Base-by-base conservation (phyloP, 2,888 invertebrate species). In the Taenaris catops region DNA sequence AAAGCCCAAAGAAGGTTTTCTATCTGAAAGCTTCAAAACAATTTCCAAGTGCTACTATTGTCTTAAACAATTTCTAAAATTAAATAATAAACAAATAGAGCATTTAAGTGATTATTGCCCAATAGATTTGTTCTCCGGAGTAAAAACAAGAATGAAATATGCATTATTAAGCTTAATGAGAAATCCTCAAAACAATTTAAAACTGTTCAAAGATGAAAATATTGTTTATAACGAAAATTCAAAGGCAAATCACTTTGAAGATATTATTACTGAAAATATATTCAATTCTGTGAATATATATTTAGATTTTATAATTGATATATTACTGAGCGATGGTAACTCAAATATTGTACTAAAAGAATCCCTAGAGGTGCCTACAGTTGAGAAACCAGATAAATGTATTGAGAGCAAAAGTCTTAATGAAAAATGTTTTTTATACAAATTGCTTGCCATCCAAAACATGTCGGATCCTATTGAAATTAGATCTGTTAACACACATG, bases 51-150 rank as follows among this genome's bases (percentile, higher is more conserved):
- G 91, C 53, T 88, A 89, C 52, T 89, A 80, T 52, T 88, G 91
- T 51, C 55, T 90, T 21, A 90, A 90, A 58, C 90, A 91, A 51
- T 76, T 75, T 64, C 49, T 74, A 20, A 87, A 91, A 86, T 52
- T 90, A 36, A 71, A 84, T 56, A 66, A 83, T 14, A 75, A 80
- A n/a, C 70, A 87, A 40, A 89, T 91, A 41, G 51, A 65, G 14
- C 52, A 56, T 2, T 68, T 78, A 21, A 92, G 91, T 56, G 61
- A 69, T n/a, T 93, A 92, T 57, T 93, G 93, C 52, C 93, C 93
- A 0, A 62, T 93, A 35, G 91, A 92, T 59, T 72, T 93, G 16
- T 93, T 91, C 73, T 92, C 92, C 42, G 93, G 92, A 21, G 67
- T 88, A 39, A 73, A 58, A 46, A 39, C 44, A 6, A 73, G 89